These are phyloP conservation scores for Lutjanus campechanus DNA, from an alignment of 2,797 vertebrate species.

Conservation along the genomic window DNA sequence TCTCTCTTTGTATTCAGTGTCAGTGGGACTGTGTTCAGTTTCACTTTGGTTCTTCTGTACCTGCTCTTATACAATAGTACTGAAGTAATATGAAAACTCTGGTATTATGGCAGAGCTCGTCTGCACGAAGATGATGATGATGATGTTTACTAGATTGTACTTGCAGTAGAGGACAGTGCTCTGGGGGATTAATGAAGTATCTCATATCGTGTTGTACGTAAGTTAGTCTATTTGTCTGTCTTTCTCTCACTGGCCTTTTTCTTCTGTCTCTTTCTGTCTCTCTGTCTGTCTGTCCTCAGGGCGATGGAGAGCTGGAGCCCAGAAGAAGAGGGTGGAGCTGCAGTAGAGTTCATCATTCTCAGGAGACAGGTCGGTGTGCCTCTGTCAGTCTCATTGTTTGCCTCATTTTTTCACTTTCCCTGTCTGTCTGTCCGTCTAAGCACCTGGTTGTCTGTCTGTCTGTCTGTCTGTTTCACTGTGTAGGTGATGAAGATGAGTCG, in stretches of 20 bases:
- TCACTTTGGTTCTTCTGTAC: too few species aligned
- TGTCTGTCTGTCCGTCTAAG: not conserved
- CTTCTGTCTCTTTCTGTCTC: not conserved
- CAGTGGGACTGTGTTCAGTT: too few species aligned
- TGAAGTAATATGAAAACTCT: too few species aligned
- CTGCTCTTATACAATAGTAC: too few species aligned
- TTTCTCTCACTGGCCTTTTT: conserved; percentile 11
- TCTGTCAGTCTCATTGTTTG: not conserved
- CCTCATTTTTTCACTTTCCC: not conserved
- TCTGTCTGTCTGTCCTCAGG: conserved; percentile 51
- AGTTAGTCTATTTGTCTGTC: not conserved
- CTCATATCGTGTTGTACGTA: too few species aligned
- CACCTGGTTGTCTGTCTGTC: too few species aligned
- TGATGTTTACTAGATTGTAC: too few species aligned
- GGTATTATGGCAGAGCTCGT: too few species aligned
- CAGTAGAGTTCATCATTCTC: conserved; percentile 83
- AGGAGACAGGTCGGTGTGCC: conserved; percentile 82
- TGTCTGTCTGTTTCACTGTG: not conserved
- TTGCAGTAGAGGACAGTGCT: too few species aligned
- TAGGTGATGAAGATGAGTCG: conserved; percentile 85
- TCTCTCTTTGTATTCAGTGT: too few species aligned
- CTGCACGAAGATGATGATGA: too few species aligned
- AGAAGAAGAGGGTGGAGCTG: conserved; percentile 76
- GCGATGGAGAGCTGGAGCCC: conserved; percentile 63
- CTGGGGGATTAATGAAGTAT: too few species aligned